Evolutionary conservation across 2,888 invertebrate genomes (phyloP).

Genomic region (Eulithis prunata): DNA sequence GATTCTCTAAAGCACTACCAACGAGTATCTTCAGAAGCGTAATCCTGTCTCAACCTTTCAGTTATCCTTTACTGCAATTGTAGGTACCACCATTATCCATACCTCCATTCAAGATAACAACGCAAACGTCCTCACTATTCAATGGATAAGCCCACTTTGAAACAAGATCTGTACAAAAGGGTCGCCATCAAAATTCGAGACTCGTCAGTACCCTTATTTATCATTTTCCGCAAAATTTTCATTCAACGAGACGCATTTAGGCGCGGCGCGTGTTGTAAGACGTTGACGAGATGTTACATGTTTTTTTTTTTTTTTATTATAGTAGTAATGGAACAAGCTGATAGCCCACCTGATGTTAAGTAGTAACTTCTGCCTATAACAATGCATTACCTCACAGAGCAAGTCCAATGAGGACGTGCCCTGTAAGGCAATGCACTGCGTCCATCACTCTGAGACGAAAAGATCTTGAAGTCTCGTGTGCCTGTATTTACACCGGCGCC

Average conservation of each 20-base stretch:
- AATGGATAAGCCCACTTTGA: conserved; percentile 76
- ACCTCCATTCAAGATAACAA: conserved; percentile 52
- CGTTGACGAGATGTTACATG: neutral
- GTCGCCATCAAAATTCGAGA: conserved; percentile 78
- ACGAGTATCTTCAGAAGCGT: neutral
- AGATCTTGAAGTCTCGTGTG: too few relatives aligned
- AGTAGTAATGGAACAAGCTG: too few relatives aligned
- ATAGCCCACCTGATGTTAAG: too few relatives aligned
- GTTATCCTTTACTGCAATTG: conserved; percentile 41
- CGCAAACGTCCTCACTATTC: conserved; percentile 56
- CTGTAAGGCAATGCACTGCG: too few relatives aligned
- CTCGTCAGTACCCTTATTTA: conserved; percentile 73
- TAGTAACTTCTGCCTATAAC: too few relatives aligned
- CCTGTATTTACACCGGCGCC: too few relatives aligned
- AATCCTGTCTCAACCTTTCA: conserved; percentile 3
- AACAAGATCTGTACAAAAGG: conserved; percentile 80
- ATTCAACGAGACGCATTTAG: conserved; percentile 68
- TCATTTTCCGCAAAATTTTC: conserved; percentile 79
- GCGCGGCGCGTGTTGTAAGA: conserved; percentile 43
- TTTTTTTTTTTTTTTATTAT: too few relatives aligned
- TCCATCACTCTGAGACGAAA: too few relatives aligned
- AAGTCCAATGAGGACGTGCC: too few relatives aligned
- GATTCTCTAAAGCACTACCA: neutral
- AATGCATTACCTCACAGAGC: too few relatives aligned
- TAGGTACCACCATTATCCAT: conserved; percentile 51